phyloP scores from a whole-genome alignment of 1,140 invertebrate genomes.

The Bombus balteatus region DNA sequence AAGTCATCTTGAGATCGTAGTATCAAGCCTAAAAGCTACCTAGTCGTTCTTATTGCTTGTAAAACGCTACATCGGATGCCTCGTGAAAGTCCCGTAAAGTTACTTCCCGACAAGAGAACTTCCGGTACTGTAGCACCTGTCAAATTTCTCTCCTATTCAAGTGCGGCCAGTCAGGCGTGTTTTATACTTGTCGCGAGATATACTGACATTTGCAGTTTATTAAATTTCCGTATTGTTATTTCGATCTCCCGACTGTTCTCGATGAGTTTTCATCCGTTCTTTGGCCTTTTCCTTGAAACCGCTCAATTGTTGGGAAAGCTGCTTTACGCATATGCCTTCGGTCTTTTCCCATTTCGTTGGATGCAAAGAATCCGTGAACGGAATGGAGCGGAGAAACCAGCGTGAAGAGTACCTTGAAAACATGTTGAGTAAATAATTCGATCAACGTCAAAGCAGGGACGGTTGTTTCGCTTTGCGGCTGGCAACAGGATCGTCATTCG shows the following conservation, averaged over 20 bases:
- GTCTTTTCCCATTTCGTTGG: neutral
- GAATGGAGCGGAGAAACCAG: neutral
- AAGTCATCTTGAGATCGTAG: neutral
- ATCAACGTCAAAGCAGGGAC: constrained; percentile 5
- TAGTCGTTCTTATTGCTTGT: constrained; percentile 55
- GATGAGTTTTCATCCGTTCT: neutral
- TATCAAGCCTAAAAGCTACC: constrained; percentile 37
- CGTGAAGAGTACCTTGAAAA: neutral
- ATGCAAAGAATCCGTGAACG: neutral
- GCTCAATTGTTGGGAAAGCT: neutral
- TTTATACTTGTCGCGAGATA: constrained; percentile 45
- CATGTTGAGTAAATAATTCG: constrained; percentile 22
- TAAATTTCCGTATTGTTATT: constrained; percentile 16
- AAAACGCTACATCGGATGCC: constrained; percentile 42
- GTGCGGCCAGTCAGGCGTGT: neutral
- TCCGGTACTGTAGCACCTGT: constrained; percentile 44
- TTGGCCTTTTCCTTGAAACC: neutral
- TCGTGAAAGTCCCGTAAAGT: constrained; percentile 60
- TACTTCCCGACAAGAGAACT: constrained; percentile 36
- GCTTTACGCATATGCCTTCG: too few species aligned
- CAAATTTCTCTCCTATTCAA: neutral
- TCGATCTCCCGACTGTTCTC: neutral
- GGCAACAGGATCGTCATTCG: neutral
- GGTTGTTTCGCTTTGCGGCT: neutral
- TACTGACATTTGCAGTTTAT: constrained; percentile 49